Percentiles rank a stretch among this genome's conserved stretches.
phyloP scores from a whole-genome alignment of 2,888 invertebrate species.

The Xiphydria camelus region DNA sequence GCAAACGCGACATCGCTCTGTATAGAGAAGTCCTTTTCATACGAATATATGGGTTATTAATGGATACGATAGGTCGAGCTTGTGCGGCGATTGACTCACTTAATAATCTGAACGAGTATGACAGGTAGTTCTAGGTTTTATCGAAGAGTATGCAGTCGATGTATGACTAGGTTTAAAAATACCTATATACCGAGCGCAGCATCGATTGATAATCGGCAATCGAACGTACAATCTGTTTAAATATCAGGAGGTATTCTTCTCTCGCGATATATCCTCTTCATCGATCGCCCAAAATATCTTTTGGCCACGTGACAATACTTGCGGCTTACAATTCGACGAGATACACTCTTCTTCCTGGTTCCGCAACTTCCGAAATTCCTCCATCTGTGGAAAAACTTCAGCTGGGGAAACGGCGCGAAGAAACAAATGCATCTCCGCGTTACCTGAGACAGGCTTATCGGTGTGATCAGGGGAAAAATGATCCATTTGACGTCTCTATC shows the following conservation, averaged over 20 bases:
- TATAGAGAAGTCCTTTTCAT: slow-evolving; percentile 36
- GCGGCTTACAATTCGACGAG: slow-evolving; percentile 25
- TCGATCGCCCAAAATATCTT: slow-evolving; percentile 36
- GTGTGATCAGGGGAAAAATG: slow-evolving; percentile 38
- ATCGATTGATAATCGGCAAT: too few relatives aligned
- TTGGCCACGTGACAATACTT: slow-evolving; percentile 25
- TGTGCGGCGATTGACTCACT: slow-evolving; percentile 34
- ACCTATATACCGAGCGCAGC: too few relatives aligned
- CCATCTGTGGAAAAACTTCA: slow-evolving; percentile 29
- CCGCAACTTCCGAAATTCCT: slow-evolving; percentile 38
- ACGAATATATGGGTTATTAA: slow-evolving; percentile 30
- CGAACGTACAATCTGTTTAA: too few relatives aligned
- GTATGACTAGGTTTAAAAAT: too few relatives aligned
- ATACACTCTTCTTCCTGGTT: slow-evolving; percentile 25
- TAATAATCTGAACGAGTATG: slow-evolving; percentile 26
- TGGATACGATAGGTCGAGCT: slow-evolving; percentile 25
- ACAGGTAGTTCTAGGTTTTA: slow-evolving; percentile 9
- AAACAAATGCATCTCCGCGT: neutral
- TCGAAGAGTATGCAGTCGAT: too few relatives aligned
- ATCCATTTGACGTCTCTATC: slow-evolving; percentile 42
- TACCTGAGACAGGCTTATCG: slow-evolving; percentile 34
- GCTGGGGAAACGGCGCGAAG: neutral
- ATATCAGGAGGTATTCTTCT: too few relatives aligned
- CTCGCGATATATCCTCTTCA: too few relatives aligned
- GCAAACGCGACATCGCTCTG: slow-evolving; percentile 5